Percentiles rank a stretch among this genome's conserved stretches.
phyloP scores from a whole-genome alignment of 1,140 invertebrate species.

The Pseudobourletiella spinata region DNA sequence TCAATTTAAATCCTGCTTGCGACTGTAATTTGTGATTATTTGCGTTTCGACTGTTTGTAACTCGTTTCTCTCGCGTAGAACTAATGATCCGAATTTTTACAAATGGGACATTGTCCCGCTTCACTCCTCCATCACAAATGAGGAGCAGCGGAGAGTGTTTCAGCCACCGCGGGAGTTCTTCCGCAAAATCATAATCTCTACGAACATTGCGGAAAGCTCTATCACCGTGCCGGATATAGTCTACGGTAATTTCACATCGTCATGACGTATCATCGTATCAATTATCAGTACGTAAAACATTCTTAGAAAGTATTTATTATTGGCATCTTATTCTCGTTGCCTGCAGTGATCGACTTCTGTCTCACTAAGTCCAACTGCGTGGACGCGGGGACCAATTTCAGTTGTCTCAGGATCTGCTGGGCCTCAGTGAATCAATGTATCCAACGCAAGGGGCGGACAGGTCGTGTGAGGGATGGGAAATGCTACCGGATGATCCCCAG shows the following conservation, averaged over 20 bases:
- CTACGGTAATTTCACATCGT: conserved; percentile 50
- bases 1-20: background rate
- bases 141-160: conserved; percentile 64
- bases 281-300: background rate
- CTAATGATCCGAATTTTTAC: conserved; percentile 12
- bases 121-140: conserved; percentile 58
- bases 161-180: conserved; percentile 44
- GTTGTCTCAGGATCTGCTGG: conserved; percentile 69
- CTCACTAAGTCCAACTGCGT: conserved; percentile 71
- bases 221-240: conserved; percentile 88
- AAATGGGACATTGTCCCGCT: conserved; percentile 49
- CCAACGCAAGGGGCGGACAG: conserved; percentile 82
- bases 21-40: background rate
- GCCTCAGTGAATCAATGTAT: conserved; percentile 78
- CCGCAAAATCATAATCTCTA: conserved; percentile 84
- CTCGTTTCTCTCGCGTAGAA: background rate
- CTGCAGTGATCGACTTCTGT: conserved; percentile 89
- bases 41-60: background rate
- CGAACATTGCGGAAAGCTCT: conserved; percentile 95
- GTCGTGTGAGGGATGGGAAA: conserved; percentile 71
- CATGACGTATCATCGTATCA: background rate
- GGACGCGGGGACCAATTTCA: conserved; percentile 67
- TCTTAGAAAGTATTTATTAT: background rate
- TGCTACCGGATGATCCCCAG: conserved; percentile 75
- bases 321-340: conserved; percentile 30